Conservation (phyloP, 2,113 vertebrate genomes). For the Colossoma macropomum region DNA sequence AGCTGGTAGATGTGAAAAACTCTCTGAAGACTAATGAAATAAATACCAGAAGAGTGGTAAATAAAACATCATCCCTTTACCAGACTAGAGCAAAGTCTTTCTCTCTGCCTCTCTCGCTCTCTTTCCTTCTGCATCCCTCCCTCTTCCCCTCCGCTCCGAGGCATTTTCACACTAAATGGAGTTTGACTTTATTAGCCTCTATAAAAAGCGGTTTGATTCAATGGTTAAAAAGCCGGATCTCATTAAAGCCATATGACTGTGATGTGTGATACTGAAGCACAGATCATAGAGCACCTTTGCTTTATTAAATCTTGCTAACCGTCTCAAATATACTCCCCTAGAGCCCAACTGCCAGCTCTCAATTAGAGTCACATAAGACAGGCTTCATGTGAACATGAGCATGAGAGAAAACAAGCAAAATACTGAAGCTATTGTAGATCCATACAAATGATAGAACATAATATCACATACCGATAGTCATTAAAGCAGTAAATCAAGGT, state of each 20-base stretch:
- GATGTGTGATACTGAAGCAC: slow-evolving; percentile 39
- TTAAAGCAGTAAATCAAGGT: background rate
- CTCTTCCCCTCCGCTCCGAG: slow-evolving; percentile 47
- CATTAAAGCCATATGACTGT: slow-evolving; percentile 64
- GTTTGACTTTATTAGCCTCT: slow-evolving; percentile 67
- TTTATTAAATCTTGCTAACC: slow-evolving; percentile 42
- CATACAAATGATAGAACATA: background rate
- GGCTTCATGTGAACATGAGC: background rate
- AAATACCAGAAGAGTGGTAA: slow-evolving; percentile 50
- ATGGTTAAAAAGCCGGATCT: slow-evolving; percentile 63
- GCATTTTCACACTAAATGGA: slow-evolving; percentile 65
- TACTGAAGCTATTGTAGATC: background rate
- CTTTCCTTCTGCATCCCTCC: background rate
- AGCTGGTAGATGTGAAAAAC: slow-evolving; percentile 54
- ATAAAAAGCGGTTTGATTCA: slow-evolving; percentile 61
- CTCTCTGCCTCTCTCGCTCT: slow-evolving; percentile 38
- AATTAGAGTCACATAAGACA: background rate
- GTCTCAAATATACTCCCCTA: slow-evolving; percentile 33
- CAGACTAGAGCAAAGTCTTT: slow-evolving; percentile 28
- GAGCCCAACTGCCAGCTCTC: slow-evolving; percentile 8
- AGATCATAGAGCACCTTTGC: slow-evolving; percentile 49
- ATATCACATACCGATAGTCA: background rate
- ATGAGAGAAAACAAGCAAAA: background rate
- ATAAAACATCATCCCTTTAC: slow-evolving; percentile 58
- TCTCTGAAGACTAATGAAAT: slow-evolving; percentile 54